phyloP scores from a whole-genome alignment of 2,888 invertebrate species.

The Ethmia dodecea region DNA sequence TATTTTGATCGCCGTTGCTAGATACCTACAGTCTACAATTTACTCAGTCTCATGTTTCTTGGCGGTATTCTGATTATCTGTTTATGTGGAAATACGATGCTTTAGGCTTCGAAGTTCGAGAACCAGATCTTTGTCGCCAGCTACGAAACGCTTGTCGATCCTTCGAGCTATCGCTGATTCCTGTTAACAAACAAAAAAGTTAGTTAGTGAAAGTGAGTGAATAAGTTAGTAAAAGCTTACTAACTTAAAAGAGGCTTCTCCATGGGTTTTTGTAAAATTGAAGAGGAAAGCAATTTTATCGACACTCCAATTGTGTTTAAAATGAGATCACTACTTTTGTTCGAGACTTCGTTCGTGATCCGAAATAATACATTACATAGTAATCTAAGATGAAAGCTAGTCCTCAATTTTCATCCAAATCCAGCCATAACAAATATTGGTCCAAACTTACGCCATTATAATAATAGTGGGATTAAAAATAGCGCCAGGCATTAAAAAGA shows the following conservation, averaged over 20 bases:
- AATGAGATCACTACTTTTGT: too few relatives aligned
- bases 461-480: too few relatives aligned
- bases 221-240: background rate
- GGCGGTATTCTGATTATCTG: slow-evolving; percentile 48
- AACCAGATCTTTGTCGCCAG: slow-evolving; percentile 80
- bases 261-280: too few relatives aligned
- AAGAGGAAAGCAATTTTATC: too few relatives aligned
- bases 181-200: slow-evolving; percentile 38
- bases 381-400: too few relatives aligned
- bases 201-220: too few relatives aligned
- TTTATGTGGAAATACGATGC: slow-evolving; percentile 78
- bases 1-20: slow-evolving; percentile 38
- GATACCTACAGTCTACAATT: slow-evolving; percentile 59
- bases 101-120: slow-evolving; percentile 81
- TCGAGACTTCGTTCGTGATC: too few relatives aligned
- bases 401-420: too few relatives aligned
- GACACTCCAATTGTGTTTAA: too few relatives aligned
- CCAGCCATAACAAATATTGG: too few relatives aligned
- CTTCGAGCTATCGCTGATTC: slow-evolving; percentile 49
- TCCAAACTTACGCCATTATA: too few relatives aligned
- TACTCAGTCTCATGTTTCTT: slow-evolving; percentile 75
- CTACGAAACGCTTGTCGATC: slow-evolving; percentile 81
- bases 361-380: too few relatives aligned
- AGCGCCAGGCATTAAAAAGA: background rate
- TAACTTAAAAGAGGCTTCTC: background rate